These are phyloP conservation scores for Ceratina australensis DNA, from an alignment of 1,140 invertebrate species.

Conservation along the genomic window DNA sequence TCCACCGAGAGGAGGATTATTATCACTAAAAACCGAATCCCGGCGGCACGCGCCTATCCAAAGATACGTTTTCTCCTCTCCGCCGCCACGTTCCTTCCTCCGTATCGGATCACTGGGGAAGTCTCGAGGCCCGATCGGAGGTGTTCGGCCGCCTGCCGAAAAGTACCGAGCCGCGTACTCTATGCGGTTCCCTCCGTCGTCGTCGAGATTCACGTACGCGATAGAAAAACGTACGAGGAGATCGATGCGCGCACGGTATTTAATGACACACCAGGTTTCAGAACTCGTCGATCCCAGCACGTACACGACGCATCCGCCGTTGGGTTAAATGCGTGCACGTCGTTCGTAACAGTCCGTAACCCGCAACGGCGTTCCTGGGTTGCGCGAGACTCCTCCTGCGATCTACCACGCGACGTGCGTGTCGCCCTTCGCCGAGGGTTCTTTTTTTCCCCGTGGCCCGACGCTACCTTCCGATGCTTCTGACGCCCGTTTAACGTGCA, in stretches of 20 bases:
- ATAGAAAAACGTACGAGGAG: conserved; percentile 31
- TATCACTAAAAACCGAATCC: conserved; percentile 1
- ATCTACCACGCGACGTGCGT: conserved; percentile 13
- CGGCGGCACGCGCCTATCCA: neutral
- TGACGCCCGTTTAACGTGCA: neutral
- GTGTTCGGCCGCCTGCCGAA: conserved; percentile 54
- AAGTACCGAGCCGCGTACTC: conserved; percentile 50
- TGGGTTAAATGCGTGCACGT: too few relatives aligned
- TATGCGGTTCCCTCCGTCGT: conserved; percentile 33
- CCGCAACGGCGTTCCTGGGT: conserved; percentile 37
- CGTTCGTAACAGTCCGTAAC: neutral
- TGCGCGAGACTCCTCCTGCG: conserved; percentile 25
- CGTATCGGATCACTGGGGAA: conserved; percentile 28
- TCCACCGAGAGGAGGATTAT: conserved; percentile 11
- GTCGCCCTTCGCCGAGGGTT: neutral
- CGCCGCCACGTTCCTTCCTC: conserved; percentile 11
- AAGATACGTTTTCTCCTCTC: conserved; percentile 21
- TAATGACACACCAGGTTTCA: conserved; percentile 1
- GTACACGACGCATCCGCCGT: neutral
- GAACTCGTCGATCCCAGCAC: neutral
- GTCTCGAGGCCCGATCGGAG: conserved; percentile 47
- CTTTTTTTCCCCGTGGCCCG: neutral
- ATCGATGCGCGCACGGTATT: conserved; percentile 12
- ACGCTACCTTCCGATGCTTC: neutral
- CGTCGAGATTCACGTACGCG: conserved; percentile 31